Evolutionary conservation across 2,113 vertebrate species (phyloP), one percentile per base, ranked within the genome.

Genomic region (Porphyrio hochstetteri): DNA sequence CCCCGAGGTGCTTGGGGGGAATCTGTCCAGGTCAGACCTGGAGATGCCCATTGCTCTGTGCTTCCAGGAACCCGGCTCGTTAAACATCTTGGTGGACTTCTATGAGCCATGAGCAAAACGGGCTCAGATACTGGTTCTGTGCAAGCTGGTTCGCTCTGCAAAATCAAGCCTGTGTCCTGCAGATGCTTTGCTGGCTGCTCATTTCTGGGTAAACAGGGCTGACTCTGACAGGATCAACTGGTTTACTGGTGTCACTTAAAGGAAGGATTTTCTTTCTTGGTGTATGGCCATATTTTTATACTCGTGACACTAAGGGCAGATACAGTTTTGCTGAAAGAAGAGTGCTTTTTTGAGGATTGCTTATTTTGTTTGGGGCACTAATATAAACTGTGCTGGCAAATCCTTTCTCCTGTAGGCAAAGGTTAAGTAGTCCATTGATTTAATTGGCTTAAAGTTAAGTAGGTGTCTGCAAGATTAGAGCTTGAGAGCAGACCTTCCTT

Each of bases 361-460:
- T 97, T 97, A 96, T 97, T 97, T 97, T 85, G 96, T 96, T 97
- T 97, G 93, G 95, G 95, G 92, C 92, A 93, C 88, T 97, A 96
- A 90, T 94, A 95, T 96, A 97, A 97, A 97, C 95, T 88, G 91
- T 96, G 92, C 95, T 94, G 88, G 95, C 95, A 97, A 95, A 94
- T 71, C 92, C 93, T 94, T 97, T 96, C 96, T 96, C 95, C 80
- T 93, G 69, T 92, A 96, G 96, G 96, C 95, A 97, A 94, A 96
- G 96, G 96, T 96, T 96, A 96, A 97, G 95, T 96, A 96, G 86
- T 84, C 80, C 95, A 93, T 94, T 96, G 96, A 95, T 96, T 96
- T 96, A 97, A 96, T 96, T 96, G 96, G 93, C 93, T 96, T 96
- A 95, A 93, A 96, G 95, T 96, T 97, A 96, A 97, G 95, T 97